Evolutionary conservation across 2,113 vertebrate species (phyloP).

Genomic region (Corapipo altera): DNA sequence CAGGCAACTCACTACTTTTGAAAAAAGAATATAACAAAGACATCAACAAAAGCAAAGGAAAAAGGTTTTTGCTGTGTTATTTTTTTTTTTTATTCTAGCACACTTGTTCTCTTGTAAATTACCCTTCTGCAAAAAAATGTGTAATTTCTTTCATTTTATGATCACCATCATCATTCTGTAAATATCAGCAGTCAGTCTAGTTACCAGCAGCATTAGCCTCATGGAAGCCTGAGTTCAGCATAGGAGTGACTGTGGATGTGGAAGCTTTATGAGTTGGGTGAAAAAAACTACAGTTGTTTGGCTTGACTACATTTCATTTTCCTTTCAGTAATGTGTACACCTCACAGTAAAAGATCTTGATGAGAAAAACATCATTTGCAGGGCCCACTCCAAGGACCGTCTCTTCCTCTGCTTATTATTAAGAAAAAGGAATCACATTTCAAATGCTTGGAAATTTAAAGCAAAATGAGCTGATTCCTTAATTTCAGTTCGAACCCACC

Average conservation of each 20-base stretch:
- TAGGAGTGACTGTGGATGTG: background rate
- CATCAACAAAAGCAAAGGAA: background rate
- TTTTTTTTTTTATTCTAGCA: background rate
- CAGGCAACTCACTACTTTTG: constrained; percentile 13
- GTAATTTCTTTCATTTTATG: background rate
- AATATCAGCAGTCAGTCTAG: background rate
- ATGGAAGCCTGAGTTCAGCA: background rate
- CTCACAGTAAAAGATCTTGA: background rate
- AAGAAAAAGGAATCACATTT: background rate
- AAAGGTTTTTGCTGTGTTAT: fast-evolving
- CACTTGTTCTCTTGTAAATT: background rate
- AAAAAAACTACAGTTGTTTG: background rate
- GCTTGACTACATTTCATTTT: background rate
- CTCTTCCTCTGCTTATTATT: background rate
- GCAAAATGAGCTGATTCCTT: background rate
- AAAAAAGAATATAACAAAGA: constrained; percentile 7
- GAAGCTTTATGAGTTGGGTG: background rate
- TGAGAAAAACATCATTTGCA: background rate
- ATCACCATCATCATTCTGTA: background rate
- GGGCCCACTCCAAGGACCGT: background rate
- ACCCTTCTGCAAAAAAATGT: background rate
- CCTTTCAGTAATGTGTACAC: background rate
- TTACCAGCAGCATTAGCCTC: background rate
- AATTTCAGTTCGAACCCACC: background rate
- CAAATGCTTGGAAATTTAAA: background rate